Evolutionary conservation across 2,113 vertebrate genomes (phyloP).

Genomic region (Actenoides lindsayi): DNA sequence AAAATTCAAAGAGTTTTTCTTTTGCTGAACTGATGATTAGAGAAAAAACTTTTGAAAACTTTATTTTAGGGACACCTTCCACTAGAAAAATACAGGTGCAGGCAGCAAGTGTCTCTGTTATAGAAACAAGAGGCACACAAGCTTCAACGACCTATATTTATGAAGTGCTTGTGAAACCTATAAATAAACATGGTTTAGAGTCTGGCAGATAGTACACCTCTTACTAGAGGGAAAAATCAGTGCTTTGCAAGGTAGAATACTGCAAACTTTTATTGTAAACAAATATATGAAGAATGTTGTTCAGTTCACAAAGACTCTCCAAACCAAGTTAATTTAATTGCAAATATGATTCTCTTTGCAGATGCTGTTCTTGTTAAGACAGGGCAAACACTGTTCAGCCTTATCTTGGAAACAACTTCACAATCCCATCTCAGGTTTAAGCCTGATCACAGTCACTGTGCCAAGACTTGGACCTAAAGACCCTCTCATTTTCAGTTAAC

Average conservation of each 20-base stretch:
- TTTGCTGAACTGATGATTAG: background rate
- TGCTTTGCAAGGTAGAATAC: background rate
- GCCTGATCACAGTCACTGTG: background rate
- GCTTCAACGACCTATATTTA: background rate
- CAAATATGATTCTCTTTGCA: background rate
- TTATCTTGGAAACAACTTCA: background rate
- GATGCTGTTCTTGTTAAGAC: background rate
- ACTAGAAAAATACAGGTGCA: background rate
- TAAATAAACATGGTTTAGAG: background rate
- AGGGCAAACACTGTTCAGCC: background rate
- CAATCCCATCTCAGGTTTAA: background rate
- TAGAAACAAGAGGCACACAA: background rate
- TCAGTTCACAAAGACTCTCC: background rate
- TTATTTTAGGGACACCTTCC: background rate
- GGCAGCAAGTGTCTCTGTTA: background rate
- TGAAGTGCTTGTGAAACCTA: background rate
- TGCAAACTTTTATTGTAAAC: background rate
- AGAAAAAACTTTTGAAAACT: background rate
- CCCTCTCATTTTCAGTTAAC: background rate
- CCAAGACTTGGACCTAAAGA: background rate
- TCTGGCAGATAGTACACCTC: background rate
- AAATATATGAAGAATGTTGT: background rate
- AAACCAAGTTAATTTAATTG: background rate
- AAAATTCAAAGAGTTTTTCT: background rate
- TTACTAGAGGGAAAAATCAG: background rate